phyloP scores from a whole-genome alignment of 53 echinoderm and acorn worm species.

The Antedon mediterranea region DNA sequence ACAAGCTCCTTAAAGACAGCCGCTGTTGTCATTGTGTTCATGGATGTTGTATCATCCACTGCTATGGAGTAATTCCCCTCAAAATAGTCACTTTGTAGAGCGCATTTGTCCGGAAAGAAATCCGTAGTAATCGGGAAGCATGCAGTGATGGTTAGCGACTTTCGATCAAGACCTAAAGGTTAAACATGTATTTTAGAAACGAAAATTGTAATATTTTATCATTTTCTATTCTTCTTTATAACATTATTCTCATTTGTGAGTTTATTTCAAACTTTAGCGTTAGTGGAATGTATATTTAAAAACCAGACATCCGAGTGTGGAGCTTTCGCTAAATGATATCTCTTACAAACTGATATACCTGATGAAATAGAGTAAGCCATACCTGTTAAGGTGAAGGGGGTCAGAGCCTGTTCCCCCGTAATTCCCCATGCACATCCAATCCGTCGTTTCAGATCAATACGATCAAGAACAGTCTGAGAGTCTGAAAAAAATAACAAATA shows the following conservation, averaged over 20 bases:
- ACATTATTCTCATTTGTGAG: no score
- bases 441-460: slow-evolving; percentile 31
- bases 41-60: slow-evolving; percentile 17
- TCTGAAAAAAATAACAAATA: neutral
- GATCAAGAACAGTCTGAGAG: neutral
- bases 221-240: no score
- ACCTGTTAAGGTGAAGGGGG: slow-evolving; percentile 80
- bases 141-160: slow-evolving; percentile 80
- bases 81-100: slow-evolving; percentile 42
- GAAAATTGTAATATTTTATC: no score
- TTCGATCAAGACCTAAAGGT: slow-evolving; percentile 76
- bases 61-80: slow-evolving; percentile 65
- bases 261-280: no score
- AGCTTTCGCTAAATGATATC: no score
- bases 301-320: no score
- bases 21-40: slow-evolving; percentile 19
- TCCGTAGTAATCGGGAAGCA: slow-evolving; percentile 89
- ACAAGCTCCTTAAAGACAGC: slow-evolving; percentile 63
- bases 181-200: neutral
- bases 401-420: slow-evolving; percentile 87
- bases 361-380: neutral
- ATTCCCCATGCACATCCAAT: slow-evolving; percentile 88
- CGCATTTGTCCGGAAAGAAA: slow-evolving; percentile 66
- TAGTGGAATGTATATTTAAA: no score
- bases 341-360: neutral